phyloP scores from a whole-genome alignment of 2,113 vertebrate genomes.

The Xyrauchen texanus region DNA sequence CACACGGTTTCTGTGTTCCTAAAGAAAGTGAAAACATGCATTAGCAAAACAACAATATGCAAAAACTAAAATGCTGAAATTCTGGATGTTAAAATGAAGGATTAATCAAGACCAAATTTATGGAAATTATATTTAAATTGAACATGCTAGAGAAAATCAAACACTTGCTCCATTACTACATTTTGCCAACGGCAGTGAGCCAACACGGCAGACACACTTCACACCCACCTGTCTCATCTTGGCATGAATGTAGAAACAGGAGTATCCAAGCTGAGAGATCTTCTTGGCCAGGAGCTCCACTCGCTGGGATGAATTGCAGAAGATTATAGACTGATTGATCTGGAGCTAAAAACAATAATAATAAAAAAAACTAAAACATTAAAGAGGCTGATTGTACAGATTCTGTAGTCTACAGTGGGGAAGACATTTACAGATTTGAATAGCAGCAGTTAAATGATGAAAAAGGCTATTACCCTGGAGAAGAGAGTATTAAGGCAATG shows the following conservation, averaged over 20 bases:
- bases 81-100: too few species aligned
- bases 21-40: constrained; percentile 19
- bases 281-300: constrained; percentile 99
- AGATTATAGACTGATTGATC: constrained; percentile 99
- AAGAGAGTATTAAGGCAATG: constrained; percentile 99
- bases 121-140: too few species aligned
- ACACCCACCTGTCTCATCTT: constrained; percentile 96
- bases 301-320: constrained; percentile 99
- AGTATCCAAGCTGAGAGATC: constrained; percentile 98
- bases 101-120: too few species aligned
- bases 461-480: constrained; percentile 84
- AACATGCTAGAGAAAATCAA: neutral
- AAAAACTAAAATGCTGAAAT: too few species aligned
- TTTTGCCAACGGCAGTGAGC: constrained; percentile 1
- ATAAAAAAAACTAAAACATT: neutral
- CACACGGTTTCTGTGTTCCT: constrained; percentile 98
- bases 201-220: neutral
- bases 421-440: neutral
- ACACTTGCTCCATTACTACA: neutral
- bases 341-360: constrained; percentile 87
- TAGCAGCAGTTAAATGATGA: neutral
- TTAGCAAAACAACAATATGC: neutral
- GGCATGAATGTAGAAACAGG: constrained; percentile 99
- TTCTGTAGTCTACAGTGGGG: too few species aligned
- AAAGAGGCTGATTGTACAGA: too few species aligned